These are phyloP conservation scores for Tamandua tetradactyla DNA, from an alignment of 2,797 vertebrate species.

Conservation along the genomic window DNA sequence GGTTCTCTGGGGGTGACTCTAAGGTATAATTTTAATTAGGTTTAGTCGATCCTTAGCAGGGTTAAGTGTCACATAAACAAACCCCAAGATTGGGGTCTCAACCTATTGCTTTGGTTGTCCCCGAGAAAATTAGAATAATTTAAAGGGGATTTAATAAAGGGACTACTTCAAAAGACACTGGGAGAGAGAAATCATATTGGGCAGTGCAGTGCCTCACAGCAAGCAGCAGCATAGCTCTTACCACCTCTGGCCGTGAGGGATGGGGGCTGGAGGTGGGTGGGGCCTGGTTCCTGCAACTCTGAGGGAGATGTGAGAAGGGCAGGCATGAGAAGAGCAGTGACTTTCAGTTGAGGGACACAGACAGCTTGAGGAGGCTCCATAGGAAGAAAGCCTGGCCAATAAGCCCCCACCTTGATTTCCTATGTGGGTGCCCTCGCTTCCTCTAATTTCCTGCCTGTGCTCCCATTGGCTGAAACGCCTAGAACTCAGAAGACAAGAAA, in stretches of 20 bases:
- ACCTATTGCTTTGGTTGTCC: no score
- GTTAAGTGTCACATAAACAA: no score
- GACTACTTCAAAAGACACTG: not conserved
- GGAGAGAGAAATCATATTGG: not conserved
- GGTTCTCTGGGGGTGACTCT: no score
- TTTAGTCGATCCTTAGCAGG: no score
- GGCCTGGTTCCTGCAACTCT: not conserved
- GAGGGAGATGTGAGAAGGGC: not conserved
- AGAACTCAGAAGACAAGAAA: not conserved
- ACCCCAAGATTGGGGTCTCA: no score
- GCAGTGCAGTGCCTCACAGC: not conserved
- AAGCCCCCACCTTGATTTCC: not conserved
- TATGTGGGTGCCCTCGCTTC: no score
- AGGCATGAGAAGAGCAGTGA: not conserved
- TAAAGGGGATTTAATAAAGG: not conserved
- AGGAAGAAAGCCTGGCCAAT: not conserved
- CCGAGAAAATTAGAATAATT: constrained; percentile 22
- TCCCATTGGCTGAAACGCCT: not conserved
- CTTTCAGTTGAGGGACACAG: not conserved
- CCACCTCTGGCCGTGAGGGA: not conserved
- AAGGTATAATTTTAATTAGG: no score
- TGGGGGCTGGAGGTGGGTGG: not conserved
- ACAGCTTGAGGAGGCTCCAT: not conserved
- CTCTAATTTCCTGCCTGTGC: not conserved
- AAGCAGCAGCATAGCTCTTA: not conserved